Conservation (phyloP, 2,113 vertebrate genomes). For the Mesembrinibis cayennensis region DNA sequence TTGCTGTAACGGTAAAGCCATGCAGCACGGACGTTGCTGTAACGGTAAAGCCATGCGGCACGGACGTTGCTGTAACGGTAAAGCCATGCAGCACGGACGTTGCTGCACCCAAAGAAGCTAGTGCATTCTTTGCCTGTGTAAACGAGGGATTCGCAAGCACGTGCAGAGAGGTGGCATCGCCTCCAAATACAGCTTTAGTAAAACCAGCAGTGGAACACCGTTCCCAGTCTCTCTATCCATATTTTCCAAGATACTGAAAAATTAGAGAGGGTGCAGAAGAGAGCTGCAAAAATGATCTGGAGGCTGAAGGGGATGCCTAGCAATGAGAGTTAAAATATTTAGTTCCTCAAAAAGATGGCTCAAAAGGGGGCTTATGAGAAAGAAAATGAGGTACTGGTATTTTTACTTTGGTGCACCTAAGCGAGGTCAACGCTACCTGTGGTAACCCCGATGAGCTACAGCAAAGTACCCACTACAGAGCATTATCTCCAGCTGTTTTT, state of each 20-base stretch:
- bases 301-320: not conserved
- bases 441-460: not conserved
- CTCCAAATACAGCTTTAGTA: not conserved
- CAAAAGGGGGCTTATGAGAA: not conserved
- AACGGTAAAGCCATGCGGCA: not conserved
- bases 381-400: not conserved
- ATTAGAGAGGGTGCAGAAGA: not conserved
- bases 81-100: rapidly evolving
- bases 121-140: too few species aligned
- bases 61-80: not conserved
- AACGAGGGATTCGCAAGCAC: rapidly evolving
- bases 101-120: not conserved
- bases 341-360: not conserved
- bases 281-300: not conserved
- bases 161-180: not conserved
- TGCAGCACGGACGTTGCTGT: too few species aligned
- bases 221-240: too few species aligned
- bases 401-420: not conserved
- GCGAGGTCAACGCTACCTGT: not conserved
- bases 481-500: not conserved
- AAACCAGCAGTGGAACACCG: not conserved
- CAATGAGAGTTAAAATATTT: not conserved
- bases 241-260: not conserved
- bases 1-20: not conserved
- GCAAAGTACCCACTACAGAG: not conserved